These are phyloP conservation scores for Drosophila suzukii DNA, from an alignment of 1,140 invertebrate species.

Conservation along the genomic window DNA sequence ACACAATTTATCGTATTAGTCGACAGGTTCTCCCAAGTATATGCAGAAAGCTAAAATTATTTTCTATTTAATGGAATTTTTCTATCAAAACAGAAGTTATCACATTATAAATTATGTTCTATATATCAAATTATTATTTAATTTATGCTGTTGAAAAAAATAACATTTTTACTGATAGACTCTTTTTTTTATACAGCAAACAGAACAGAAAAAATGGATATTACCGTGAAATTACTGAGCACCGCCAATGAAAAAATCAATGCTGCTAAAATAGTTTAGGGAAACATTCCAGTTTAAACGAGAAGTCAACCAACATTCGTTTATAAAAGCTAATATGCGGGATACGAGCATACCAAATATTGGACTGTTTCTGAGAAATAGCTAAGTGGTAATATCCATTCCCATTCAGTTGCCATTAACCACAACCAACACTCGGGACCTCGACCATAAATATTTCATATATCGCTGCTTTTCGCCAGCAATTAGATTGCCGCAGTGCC, in stretches of 20 bases:
- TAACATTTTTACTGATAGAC: no score
- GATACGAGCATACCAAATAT: neutral
- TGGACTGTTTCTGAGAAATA: neutral
- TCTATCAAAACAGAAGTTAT: no score
- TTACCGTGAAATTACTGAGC: no score
- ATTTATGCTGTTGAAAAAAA: no score
- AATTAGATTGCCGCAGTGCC: constrained; percentile 47
- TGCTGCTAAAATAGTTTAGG: no score
- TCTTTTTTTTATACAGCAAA: no score
- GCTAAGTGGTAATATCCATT: constrained; percentile 9
- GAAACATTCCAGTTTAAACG: neutral
- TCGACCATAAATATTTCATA: constrained; percentile 42
- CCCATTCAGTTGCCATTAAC: constrained; percentile 35
- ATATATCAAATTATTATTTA: no score
- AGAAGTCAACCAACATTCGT: neutral
- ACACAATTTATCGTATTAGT: constrained; percentile 10
- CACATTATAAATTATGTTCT: no score
- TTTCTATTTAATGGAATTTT: no score
- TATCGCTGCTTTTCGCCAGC: constrained; percentile 16
- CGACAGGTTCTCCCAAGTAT: neutral
- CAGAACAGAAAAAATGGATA: no score
- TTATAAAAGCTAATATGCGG: neutral
- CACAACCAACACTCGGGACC: neutral
- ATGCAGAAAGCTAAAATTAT: no score
- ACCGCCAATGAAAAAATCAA: no score